Percentiles rank a stretch among this genome's conserved stretches.
These are phyloP conservation scores for Limonius californicus DNA, from an alignment of 1,140 invertebrate species.

Conservation along the genomic window DNA sequence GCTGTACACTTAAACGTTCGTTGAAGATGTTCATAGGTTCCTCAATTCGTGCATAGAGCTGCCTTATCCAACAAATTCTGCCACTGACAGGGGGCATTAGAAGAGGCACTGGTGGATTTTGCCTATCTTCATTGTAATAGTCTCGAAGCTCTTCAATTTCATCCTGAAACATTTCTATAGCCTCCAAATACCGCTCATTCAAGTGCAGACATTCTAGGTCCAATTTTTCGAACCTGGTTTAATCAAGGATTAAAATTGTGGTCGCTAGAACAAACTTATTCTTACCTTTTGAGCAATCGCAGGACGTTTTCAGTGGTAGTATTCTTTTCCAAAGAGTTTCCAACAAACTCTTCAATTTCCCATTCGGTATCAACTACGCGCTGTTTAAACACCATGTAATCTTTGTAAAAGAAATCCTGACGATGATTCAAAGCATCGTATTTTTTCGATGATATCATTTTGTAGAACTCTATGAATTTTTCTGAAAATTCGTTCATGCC, in stretches of 20 bases:
- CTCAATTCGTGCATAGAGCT: slow-evolving; percentile 61
- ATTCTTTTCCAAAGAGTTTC: slow-evolving; percentile 49
- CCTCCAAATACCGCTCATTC: slow-evolving; percentile 65
- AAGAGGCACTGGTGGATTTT: slow-evolving; percentile 58
- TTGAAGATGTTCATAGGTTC: slow-evolving; percentile 61
- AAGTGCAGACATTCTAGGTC: slow-evolving; percentile 63
- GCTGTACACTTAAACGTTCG: slow-evolving; percentile 41
- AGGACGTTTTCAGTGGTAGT: slow-evolving; percentile 50
- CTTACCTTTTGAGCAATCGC: slow-evolving; percentile 51
- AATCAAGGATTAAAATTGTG: no score
- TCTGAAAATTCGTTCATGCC: slow-evolving; percentile 68
- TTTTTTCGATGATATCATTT: slow-evolving; percentile 62
- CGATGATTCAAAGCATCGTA: slow-evolving; percentile 81
- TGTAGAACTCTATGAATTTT: slow-evolving; percentile 64
- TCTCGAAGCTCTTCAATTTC: slow-evolving; percentile 66
- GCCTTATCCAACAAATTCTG: slow-evolving; percentile 67
- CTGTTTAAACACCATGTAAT: slow-evolving; percentile 73
- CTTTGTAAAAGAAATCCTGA: slow-evolving; percentile 66
- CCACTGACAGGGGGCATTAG: slow-evolving; percentile 66
- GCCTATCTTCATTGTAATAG: slow-evolving; percentile 66
- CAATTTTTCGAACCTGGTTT: slow-evolving; percentile 69
- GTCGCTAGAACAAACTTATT: not conserved
- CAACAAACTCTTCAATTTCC: slow-evolving; percentile 60
- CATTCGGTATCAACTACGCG: slow-evolving; percentile 66
- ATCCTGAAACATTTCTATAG: slow-evolving; percentile 58